phyloP scores from a whole-genome alignment of 1,140 invertebrate species.

The Piezodorus guildinii region DNA sequence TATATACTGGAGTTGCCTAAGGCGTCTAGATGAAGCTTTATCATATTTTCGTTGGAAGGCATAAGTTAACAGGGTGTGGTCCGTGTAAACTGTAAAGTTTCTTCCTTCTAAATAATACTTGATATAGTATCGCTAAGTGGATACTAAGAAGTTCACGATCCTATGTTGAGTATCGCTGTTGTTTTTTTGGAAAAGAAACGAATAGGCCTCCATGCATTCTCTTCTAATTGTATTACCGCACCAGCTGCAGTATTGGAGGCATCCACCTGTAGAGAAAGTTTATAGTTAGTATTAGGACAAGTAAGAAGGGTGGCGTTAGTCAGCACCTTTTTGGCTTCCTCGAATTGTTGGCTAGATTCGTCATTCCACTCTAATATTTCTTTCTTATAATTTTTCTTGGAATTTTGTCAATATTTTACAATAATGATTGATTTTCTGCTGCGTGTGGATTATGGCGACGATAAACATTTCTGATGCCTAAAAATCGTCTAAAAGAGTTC shows the following conservation, averaged over 20 bases:
- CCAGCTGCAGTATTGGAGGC: slow-evolving; percentile 17
- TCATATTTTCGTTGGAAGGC: slow-evolving; percentile 22
- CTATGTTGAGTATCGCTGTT: slow-evolving; percentile 17
- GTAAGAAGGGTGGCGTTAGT: neutral
- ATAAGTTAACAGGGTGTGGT: too few relatives aligned
- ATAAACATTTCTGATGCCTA: slow-evolving; percentile 18
- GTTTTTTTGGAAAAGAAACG: slow-evolving; percentile 26
- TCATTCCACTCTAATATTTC: neutral
- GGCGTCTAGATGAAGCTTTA: slow-evolving; percentile 26
- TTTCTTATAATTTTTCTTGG: slow-evolving; percentile 9
- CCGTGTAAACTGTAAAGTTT: too few relatives aligned
- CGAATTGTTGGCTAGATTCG: neutral
- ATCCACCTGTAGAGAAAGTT: slow-evolving; percentile 12
- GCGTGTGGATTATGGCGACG: neutral
- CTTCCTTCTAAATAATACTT: too few relatives aligned
- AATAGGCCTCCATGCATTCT: slow-evolving; percentile 15
- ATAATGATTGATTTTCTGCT: neutral
- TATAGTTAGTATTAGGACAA: neutral
- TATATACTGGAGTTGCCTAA: slow-evolving; percentile 27
- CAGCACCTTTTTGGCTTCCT: neutral
- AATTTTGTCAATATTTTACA: neutral
- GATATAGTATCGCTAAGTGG: too few relatives aligned
- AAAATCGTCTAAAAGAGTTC: slow-evolving; percentile 9
- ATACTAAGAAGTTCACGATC: too few relatives aligned
- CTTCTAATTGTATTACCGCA: neutral